phyloP scores from a whole-genome alignment of 2,888 invertebrate species.

The Eupithecia tripunctaria region DNA sequence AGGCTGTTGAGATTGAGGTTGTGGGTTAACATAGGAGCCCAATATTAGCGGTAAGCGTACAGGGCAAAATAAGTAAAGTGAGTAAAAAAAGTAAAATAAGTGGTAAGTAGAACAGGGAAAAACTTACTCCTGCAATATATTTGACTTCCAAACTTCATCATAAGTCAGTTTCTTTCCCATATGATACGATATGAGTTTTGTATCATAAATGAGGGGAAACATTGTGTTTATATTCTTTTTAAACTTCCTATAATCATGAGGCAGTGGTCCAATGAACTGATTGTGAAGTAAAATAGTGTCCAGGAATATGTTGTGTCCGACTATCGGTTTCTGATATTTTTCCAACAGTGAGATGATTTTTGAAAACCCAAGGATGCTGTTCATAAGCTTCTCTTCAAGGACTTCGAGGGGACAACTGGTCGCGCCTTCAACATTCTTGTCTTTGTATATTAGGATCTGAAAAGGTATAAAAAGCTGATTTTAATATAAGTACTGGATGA shows the following conservation, averaged over 20 bases:
- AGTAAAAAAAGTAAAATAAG: too few species aligned
- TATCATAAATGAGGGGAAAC: slow-evolving; percentile 89
- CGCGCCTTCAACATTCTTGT: slow-evolving; percentile 72
- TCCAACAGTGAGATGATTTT: slow-evolving; percentile 86
- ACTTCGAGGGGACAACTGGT: slow-evolving; percentile 62
- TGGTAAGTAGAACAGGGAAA: neutral
- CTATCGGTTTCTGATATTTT: slow-evolving; percentile 86
- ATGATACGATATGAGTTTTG: slow-evolving; percentile 87
- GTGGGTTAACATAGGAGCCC: too few species aligned
- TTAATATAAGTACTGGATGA: too few species aligned
- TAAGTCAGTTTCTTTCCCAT: slow-evolving; percentile 73
- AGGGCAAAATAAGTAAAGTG: too few species aligned
- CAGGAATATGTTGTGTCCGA: slow-evolving; percentile 90
- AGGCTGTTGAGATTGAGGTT: too few species aligned
- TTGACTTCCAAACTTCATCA: slow-evolving; percentile 80
- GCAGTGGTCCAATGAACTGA: slow-evolving; percentile 89
- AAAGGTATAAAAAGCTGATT: slow-evolving; percentile 46
- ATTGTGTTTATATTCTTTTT: slow-evolving; percentile 85
- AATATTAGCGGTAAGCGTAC: too few species aligned
- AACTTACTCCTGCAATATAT: slow-evolving; percentile 79
- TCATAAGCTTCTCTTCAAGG: slow-evolving; percentile 80
- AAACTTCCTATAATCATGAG: slow-evolving; percentile 86
- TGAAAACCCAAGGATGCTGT: slow-evolving; percentile 86
- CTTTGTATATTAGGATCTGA: slow-evolving; percentile 73
- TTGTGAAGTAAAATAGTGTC: slow-evolving; percentile 89